Evolutionary conservation across 2,888 invertebrate species (phyloP), one percentile per base, ranked within the genome.

Genomic region (Drosophila prostipennis): DNA sequence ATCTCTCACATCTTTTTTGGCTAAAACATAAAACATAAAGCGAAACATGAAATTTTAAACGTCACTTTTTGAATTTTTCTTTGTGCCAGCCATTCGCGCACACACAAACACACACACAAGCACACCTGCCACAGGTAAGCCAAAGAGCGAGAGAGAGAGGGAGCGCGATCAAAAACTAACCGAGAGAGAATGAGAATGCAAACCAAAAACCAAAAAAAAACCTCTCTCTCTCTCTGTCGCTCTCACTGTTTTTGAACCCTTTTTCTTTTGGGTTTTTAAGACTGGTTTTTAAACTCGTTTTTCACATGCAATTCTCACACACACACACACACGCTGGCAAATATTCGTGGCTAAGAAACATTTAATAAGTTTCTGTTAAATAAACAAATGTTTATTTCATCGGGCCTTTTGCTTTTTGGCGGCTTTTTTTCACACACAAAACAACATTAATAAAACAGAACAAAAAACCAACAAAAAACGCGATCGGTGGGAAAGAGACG

Each of bases 61-160:
- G 71, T 77, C 53, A 58, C 57, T 79, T 70, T 72, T 69, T 73
- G 58, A 56, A 70, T 73, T 74, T 61, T 74, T 70, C 80, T 82
- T 76, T 85, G 70, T 71, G 72, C 71, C 53, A 68, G 70, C 72
- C 80, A 72, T 83, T 85, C 79, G 80, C 69, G 59, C 42, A 65
- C 63, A 67, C 76, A 60, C 56, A 46, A 55, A 59, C 53, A 52
- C 43, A 42, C 43, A 58, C 55, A 52, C 61, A 63, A 61, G 57
- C 82, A 83, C 82, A 83, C 82, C 83, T 85, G 83, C 74, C 74
- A 53, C 85, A 85, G 85, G 83, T 85, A 84, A 29, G 46, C 32
- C 11, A 29, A 49, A 37, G 58, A 55, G 37, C 7, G 48, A 52
- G 49, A 29, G 26, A 32, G 46, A 46, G 26, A 40, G 60, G 7